Conservation (phyloP, 2,888 invertebrate species). For the Melanchra persicariae region DNA sequence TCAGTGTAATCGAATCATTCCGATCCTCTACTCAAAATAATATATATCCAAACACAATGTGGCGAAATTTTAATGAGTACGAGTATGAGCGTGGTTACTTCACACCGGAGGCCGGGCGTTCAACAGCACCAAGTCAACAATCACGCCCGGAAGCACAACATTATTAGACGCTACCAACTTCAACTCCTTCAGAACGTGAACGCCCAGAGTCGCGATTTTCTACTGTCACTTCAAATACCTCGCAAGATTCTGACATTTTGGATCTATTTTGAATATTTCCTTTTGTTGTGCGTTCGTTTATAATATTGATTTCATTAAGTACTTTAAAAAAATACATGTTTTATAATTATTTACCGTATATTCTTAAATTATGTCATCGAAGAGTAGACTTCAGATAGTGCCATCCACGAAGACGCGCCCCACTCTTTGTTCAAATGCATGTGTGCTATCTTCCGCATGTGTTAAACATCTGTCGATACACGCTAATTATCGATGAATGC, state of each 20-base stretch:
- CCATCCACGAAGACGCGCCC: slow-evolving; percentile 11
- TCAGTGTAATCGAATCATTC: slow-evolving; percentile 36
- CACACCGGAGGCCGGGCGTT: slow-evolving; percentile 34
- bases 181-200: slow-evolving; percentile 44
- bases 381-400: slow-evolving; percentile 26
- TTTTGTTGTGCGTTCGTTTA: slow-evolving; percentile 42
- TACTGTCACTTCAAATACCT: slow-evolving; percentile 50
- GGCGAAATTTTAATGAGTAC: slow-evolving; percentile 47
- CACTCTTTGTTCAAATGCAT: slow-evolving; percentile 16
- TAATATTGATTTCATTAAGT: slow-evolving; percentile 33
- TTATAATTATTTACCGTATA: no score
- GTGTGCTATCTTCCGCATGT: slow-evolving; percentile 34
- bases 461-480: slow-evolving; percentile 33
- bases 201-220: slow-evolving; percentile 54
- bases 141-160: slow-evolving; percentile 48
- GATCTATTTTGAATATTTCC: slow-evolving; percentile 46
- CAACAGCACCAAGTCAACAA: slow-evolving; percentile 49
- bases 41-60: slow-evolving; percentile 45
- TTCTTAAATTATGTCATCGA: slow-evolving; percentile 3
- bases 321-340: slow-evolving; percentile 10
- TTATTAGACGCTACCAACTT: slow-evolving; percentile 52
- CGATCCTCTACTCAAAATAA: slow-evolving; percentile 27
- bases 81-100: slow-evolving; percentile 49
- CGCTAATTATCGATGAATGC: slow-evolving; percentile 35
- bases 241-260: slow-evolving; percentile 56